phyloP scores from a whole-genome alignment of 2,888 invertebrate genomes.

The Leptogaster cylindrica region DNA sequence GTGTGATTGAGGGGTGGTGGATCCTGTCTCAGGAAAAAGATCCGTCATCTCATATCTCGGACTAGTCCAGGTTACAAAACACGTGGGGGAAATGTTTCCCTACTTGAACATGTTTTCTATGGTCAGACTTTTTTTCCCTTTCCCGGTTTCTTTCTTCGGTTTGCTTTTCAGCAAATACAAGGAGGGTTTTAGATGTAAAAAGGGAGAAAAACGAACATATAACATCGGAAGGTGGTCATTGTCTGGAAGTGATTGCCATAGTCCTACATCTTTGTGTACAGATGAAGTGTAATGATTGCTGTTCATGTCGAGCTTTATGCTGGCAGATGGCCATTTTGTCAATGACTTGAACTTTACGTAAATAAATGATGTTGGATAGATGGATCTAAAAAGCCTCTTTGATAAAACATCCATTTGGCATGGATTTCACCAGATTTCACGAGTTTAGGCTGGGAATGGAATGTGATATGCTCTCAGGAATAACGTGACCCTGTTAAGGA shows the following conservation, averaged over 20 bases:
- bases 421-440: background rate
- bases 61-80: conserved; percentile 8
- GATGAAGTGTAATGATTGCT: conserved; percentile 32
- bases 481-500: too few species aligned
- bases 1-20: conserved; percentile 26
- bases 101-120: too few species aligned
- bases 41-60: conserved; percentile 26
- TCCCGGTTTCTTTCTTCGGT: conserved; percentile 3
- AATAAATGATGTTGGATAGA: conserved; percentile 24
- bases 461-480: too few species aligned
- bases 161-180: background rate
- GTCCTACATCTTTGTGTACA: conserved; percentile 11
- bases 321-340: conserved; percentile 28
- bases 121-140: background rate
- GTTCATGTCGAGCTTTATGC: conserved; percentile 15
- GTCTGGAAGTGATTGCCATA: conserved; percentile 34
- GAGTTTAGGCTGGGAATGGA: too few species aligned
- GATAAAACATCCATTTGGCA: background rate
- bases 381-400: conserved; percentile 23
- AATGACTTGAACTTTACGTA: conserved; percentile 25
- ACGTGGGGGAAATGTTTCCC: background rate
- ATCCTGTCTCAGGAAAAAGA: conserved; percentile 1
- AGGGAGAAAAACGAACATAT: background rate
- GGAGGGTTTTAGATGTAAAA: conserved; percentile 1
- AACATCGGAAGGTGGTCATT: conserved; percentile 37